Evolutionary conservation across 2,113 vertebrate genomes (phyloP).

Genomic region (Menidia beryllina): DNA sequence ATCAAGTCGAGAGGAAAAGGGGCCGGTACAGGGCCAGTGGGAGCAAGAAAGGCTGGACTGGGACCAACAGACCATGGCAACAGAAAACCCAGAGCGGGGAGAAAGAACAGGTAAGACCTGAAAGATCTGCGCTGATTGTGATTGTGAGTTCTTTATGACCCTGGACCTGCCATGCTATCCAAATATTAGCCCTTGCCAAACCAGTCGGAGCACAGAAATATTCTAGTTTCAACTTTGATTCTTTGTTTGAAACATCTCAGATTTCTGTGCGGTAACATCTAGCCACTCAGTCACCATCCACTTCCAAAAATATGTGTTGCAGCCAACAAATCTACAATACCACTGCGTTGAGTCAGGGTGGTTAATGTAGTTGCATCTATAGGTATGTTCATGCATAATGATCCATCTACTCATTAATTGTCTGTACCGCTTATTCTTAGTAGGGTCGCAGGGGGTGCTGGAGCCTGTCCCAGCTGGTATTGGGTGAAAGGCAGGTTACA

Average conservation of each 20-base stretch:
- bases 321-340: background rate
- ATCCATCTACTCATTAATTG: too few species aligned
- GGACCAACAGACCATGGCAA: slow-evolving; percentile 56
- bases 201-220: slow-evolving; percentile 46
- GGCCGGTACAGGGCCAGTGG: slow-evolving; percentile 65
- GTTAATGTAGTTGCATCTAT: background rate
- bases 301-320: background rate
- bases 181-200: slow-evolving; percentile 66
- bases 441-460: too few species aligned
- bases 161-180: slow-evolving; percentile 20
- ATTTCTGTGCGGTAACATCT: slow-evolving; percentile 27
- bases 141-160: slow-evolving; percentile 36
- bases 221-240: slow-evolving; percentile 20
- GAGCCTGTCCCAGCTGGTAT: too few species aligned
- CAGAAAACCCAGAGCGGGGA: slow-evolving; percentile 61
- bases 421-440: too few species aligned
- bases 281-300: slow-evolving; percentile 17
- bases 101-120: slow-evolving; percentile 80
- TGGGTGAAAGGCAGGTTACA: too few species aligned
- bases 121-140: slow-evolving; percentile 50
- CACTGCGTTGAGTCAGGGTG: background rate
- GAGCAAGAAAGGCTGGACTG: slow-evolving; percentile 67
- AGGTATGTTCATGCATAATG: background rate
- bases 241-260: slow-evolving; percentile 27
- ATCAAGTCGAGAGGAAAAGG: slow-evolving; percentile 68